Evolutionary conservation across 2,113 vertebrate species (phyloP), one percentile per base, ranked within the genome.

Genomic region (Spea bombifrons): DNA sequence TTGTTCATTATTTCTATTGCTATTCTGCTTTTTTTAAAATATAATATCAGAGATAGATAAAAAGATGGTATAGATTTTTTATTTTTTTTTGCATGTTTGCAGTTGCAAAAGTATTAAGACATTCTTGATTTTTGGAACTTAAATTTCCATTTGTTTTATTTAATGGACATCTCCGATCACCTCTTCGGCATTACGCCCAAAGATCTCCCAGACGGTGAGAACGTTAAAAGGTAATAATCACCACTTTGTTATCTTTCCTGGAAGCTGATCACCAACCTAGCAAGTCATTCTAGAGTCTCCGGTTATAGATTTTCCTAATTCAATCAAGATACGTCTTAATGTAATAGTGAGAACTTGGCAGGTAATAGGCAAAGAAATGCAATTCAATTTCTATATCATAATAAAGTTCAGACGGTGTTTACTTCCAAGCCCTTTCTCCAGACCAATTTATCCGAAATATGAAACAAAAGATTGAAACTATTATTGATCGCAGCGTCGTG

Each of bases 241-340:
- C 30, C 30, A 30, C 30, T 30, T 30, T 30, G 30, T 30, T 30
- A 30, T 30, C n/a, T 64, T 64, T 64, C 13, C 61, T 13, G 61
- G 61, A 64, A 64, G 61, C 61, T 30, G 61, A 8, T 17, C 17
- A 2, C 61, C 15, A 64, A 64, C 4, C 0, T 6, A 7, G 61
- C 8, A 6, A 30, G n/a, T 64, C 5, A 64, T 6, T 7, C n/a
- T 9, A 66, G 66, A 68, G 43, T 48, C 17, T 57, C 9, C 63
- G 49, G 50, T 64, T 65, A 78, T 52, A 16, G 76, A 78, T 50
- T n/a, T 49, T 30, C 44, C 46, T 70, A 72, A 71, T 57, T 17
- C 59, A 78, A 71, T 71, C n/a, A 63, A 43, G 13, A 5, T 12
- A 15, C 6, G 7, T 49, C 68, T 5, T 46, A 78, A 71, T 64